phyloP scores from a whole-genome alignment of 2,888 invertebrate genomes.

The Oscheius myriophilus region DNA sequence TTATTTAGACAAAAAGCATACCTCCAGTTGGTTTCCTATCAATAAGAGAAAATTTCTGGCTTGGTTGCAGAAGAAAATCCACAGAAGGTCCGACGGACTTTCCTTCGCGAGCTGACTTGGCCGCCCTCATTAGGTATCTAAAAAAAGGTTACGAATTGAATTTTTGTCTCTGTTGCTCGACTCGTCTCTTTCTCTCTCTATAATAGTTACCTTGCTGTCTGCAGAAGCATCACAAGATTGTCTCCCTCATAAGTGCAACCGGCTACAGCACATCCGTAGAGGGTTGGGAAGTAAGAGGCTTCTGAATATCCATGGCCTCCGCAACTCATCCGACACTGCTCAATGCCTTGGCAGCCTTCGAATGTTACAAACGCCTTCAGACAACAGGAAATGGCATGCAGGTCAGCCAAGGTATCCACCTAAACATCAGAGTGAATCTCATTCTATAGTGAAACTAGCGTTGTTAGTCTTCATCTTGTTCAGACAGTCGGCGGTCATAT shows the following conservation, averaged over 20 bases:
- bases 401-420: slow-evolving; percentile 74
- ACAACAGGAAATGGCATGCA: slow-evolving; percentile 90
- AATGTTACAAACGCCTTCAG: slow-evolving; percentile 81
- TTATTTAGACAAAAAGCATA: neutral
- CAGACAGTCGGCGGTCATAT: slow-evolving; percentile 45
- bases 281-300: slow-evolving; percentile 71
- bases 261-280: slow-evolving; percentile 73
- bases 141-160: too few species aligned
- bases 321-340: slow-evolving; percentile 84
- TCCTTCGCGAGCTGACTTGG: slow-evolving; percentile 50
- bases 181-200: neutral
- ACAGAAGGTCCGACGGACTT: slow-evolving; percentile 33
- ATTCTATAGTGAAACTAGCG: slow-evolving; percentile 74
- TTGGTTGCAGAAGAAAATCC: slow-evolving; percentile 31
- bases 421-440: neutral
- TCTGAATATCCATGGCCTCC: slow-evolving; percentile 89
- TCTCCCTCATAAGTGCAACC: slow-evolving; percentile 95
- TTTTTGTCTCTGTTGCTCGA: too few species aligned
- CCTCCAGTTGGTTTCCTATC: slow-evolving; percentile 21
- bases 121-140: slow-evolving; percentile 77
- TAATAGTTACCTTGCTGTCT: slow-evolving; percentile 78
- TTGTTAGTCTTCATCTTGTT: slow-evolving; percentile 71
- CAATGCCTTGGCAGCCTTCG: slow-evolving; percentile 77
- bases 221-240: slow-evolving; percentile 89
- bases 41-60: slow-evolving; percentile 5